These are phyloP conservation scores for Brachystomella parvula DNA, from an alignment of 1,140 invertebrate genomes.

Conservation along the genomic window DNA sequence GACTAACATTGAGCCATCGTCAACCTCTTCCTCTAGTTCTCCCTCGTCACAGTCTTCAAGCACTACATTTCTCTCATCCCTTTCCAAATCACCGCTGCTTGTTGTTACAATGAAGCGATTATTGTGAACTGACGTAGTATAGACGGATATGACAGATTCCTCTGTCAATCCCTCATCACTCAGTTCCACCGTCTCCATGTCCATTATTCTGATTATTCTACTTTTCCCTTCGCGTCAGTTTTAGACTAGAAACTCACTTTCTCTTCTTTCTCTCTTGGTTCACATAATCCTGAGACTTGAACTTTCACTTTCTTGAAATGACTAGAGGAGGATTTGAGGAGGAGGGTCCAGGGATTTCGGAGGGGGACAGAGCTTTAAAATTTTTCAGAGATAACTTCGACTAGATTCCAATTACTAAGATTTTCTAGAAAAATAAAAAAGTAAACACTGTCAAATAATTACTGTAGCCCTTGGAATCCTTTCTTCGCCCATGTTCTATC, in stretches of 20 bases:
- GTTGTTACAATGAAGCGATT: not conserved
- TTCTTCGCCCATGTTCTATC: slow-evolving; percentile 22
- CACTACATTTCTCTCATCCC: slow-evolving; percentile 1
- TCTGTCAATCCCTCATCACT: slow-evolving; percentile 15
- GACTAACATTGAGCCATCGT: not conserved
- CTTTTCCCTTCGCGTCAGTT: too few relatives aligned
- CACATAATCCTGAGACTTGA: not conserved
- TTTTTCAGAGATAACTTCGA: not conserved
- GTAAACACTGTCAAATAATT: not conserved
- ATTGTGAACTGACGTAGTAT: not conserved
- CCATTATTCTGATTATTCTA: slow-evolving; percentile 10
- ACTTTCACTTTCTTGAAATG: slow-evolving; percentile 1
- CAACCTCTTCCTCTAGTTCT: slow-evolving; percentile 3
- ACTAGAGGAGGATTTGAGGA: not conserved
- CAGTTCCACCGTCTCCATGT: slow-evolving; percentile 16
- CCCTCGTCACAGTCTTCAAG: slow-evolving; percentile 8
- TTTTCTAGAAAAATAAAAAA: slow-evolving; percentile 4
- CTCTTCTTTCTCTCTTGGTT: not conserved
- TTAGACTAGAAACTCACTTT: not conserved
- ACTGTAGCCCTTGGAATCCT: not conserved
- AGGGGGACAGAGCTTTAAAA: not conserved
- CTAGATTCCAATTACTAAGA: not conserved
- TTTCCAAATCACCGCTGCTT: not conserved
- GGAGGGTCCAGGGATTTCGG: not conserved
- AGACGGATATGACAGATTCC: not conserved